A percentile compares a stretch with the other conserved stretches of the same genome.
phyloP scores from a whole-genome alignment of 2,113 vertebrate species.

The Gallinago undulata region DNA sequence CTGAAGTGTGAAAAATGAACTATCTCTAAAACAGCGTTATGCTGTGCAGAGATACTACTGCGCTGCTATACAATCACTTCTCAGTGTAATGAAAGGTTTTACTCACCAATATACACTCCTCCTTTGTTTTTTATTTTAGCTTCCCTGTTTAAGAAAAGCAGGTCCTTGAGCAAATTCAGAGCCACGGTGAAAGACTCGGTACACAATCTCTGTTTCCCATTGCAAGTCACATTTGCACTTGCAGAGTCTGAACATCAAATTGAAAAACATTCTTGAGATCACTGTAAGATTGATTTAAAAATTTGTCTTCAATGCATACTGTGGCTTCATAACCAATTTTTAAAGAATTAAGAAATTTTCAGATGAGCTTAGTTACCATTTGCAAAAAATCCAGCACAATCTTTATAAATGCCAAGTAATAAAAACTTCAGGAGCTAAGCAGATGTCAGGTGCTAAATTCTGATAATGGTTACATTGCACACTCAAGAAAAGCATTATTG shows the following conservation, averaged over 20 bases:
- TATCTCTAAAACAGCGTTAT: background rate
- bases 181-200: background rate
- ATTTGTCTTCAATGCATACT: background rate
- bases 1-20: background rate
- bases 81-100: background rate
- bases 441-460: background rate
- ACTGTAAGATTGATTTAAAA: background rate
- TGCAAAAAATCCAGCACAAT: background rate
- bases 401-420: background rate
- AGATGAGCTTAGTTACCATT: background rate
- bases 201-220: background rate
- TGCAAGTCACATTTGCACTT: background rate
- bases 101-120: background rate
- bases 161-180: background rate
- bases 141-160: background rate
- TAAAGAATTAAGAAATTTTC: background rate
- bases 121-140: background rate
- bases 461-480: background rate
- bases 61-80: background rate
- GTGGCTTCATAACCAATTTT: background rate
- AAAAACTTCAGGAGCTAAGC: background rate
- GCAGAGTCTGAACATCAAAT: background rate
- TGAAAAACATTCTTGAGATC: background rate
- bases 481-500: conserved; percentile 67
- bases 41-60: background rate